Evolutionary conservation across 1,140 invertebrate genomes (phyloP).

Genomic region (Drosophila arizonae): DNA sequence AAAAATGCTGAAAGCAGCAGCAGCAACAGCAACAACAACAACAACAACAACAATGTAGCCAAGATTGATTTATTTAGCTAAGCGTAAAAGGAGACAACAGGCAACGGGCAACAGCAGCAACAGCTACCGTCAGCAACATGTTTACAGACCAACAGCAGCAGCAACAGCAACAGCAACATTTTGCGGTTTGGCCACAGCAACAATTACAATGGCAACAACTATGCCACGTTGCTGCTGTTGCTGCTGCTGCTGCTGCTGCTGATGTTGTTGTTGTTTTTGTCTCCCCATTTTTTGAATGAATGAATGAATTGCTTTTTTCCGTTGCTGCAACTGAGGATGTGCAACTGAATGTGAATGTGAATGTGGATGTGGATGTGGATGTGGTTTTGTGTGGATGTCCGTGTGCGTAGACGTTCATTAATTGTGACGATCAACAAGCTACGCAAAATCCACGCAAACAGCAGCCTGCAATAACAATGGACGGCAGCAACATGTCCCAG

Average conservation of each 20-base stretch:
- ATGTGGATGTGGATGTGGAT: conserved; percentile 49
- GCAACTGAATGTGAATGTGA: conserved; percentile 41
- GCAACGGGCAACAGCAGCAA: conserved; percentile 17
- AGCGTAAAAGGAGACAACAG: conserved; percentile 73
- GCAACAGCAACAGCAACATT: conserved; percentile 65
- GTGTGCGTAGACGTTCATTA: conserved; percentile 76
- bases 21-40: background rate
- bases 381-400: conserved; percentile 71
- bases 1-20: conserved; percentile 41
- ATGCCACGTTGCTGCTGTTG: conserved; percentile 36
- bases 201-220: conserved; percentile 61
- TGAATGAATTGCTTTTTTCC: conserved; percentile 79
- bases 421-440: conserved; percentile 81
- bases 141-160: conserved; percentile 44
- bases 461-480: conserved; percentile 42
- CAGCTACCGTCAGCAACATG: conserved; percentile 22
- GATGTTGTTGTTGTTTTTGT: conserved; percentile 37
- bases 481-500: conserved; percentile 26
- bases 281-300: conserved; percentile 60
- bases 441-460: conserved; percentile 65
- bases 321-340: conserved; percentile 45
- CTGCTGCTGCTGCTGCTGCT: background rate
- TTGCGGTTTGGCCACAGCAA: conserved; percentile 74
- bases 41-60: conserved; percentile 27
- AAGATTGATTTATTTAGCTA: conserved; percentile 77